These are phyloP conservation scores for Manis pentadactyla DNA, from an alignment of 2,797 vertebrate species.

Conservation along the genomic window DNA sequence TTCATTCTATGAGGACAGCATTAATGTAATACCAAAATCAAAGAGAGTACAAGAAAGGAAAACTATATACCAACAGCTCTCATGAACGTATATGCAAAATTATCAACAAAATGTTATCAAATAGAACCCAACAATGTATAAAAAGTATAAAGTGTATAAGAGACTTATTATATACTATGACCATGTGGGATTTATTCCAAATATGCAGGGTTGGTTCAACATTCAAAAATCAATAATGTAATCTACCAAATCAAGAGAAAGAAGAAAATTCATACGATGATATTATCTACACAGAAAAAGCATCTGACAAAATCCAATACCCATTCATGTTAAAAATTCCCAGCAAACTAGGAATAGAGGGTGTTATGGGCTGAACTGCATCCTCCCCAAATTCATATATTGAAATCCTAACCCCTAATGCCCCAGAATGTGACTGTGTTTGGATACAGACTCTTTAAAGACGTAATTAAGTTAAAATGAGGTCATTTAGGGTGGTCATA, in stretches of 20 bases:
- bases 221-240: background rate
- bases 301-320: background rate
- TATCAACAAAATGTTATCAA: background rate
- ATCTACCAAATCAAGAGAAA: background rate
- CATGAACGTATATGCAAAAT: background rate
- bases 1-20: background rate
- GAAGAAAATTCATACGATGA: background rate
- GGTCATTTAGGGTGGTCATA: background rate
- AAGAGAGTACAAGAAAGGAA: background rate
- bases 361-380: background rate
- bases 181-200: background rate
- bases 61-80: background rate
- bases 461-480: background rate
- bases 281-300: background rate
- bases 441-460: background rate
- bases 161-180: background rate
- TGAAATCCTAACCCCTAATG: background rate
- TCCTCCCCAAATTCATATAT: background rate
- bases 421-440: background rate
- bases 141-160: no score
- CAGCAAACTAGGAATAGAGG: background rate
- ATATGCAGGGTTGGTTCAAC: background rate
- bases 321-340: background rate
- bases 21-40: background rate
- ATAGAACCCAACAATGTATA: background rate